phyloP scores from a whole-genome alignment of 2,113 vertebrate species.

The Arvicanthis niloticus region DNA sequence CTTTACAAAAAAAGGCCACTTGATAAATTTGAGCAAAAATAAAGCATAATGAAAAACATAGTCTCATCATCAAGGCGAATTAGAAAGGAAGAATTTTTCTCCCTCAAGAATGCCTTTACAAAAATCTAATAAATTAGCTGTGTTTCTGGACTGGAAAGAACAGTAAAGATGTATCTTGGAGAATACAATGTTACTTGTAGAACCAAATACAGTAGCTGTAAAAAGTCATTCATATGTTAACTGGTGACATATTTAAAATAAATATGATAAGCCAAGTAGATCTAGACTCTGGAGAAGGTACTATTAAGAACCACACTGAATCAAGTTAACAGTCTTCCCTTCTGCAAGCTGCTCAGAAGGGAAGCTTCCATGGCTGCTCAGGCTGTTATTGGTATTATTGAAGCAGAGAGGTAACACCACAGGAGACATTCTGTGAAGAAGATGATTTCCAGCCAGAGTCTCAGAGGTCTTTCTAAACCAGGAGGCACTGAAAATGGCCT shows the following conservation, averaged over 20 bases:
- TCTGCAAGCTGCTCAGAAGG: not conserved
- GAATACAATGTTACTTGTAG: constrained; percentile 8
- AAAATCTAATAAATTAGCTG: constrained; percentile 37
- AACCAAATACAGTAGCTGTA: constrained; percentile 1
- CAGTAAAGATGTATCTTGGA: not conserved
- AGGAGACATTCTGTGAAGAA: not conserved
- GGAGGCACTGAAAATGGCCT: not conserved
- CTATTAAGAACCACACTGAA: fast-evolving
- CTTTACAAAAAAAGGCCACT: constrained; percentile 73
- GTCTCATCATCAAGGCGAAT: constrained; percentile 75
- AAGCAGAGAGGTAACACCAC: fast-evolving
- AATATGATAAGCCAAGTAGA: not conserved
- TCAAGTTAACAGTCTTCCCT: not conserved
- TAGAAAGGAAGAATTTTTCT: constrained; percentile 60
- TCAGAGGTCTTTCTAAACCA: not conserved
- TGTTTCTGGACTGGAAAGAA: constrained; percentile 34
- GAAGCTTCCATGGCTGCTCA: fast-evolving
- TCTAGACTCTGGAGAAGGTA: not conserved
- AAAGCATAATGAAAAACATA: constrained; percentile 74
- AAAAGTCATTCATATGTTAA: not conserved
- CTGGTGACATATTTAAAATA: not conserved
- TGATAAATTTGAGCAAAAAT: constrained; percentile 76
- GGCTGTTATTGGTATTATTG: not conserved
- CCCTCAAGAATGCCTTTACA: constrained; percentile 41
- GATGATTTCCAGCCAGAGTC: not conserved